Base-by-base conservation (phyloP, 2,113 vertebrate genomes). In the Ctenodactylus gundi region DNA sequence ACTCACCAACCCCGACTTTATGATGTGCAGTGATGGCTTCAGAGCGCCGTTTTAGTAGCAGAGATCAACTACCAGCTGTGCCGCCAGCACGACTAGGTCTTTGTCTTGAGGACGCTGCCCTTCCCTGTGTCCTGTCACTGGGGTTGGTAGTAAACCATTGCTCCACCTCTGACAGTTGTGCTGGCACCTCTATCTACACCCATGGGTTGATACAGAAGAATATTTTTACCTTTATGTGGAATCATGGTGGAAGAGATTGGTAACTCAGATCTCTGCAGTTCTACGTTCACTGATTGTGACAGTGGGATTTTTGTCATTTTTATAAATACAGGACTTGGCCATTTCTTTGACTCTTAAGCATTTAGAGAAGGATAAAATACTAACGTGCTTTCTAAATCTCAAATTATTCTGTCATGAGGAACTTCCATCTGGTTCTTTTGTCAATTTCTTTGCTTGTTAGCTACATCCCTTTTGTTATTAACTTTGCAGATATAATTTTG, bases 11-110 rank as follows among this genome's bases (percentile, higher is more conserved):
- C 99, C 99, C 0, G 99, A 99, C 91, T 99, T 99, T 97, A 99
- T 99, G 99, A 99, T 99, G 39, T 99, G 99, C 98, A 99, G 99
- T 0, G 99, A 99, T 0, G 99, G 99, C 98, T 99, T 99, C 98
- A 96, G 99, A 17, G 99, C 99, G 1, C 96, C 99, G 0, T 99
- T 99, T 96, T 99, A 99, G 99, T 99, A 99, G 98, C 98, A 99
- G 62, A 98, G 99, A 27, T 99, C 99, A 41, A 99, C 99, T 3
- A 99, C 99, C 0, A 99, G 99, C 98, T 99, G 98, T 85, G 51
- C 93, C 27, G 10, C 46, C 73, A 0, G 1, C 6, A 0, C 18
- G 0, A 44, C 11, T 12, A 4, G n/a, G 20, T 0, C 17, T 85
- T 15, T 44, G 11, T 7, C 89, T 62, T 1, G 0, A 68, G 87